Evolutionary conservation across 2,888 invertebrate genomes (phyloP).

Genomic region (Hylaea fasciaria): DNA sequence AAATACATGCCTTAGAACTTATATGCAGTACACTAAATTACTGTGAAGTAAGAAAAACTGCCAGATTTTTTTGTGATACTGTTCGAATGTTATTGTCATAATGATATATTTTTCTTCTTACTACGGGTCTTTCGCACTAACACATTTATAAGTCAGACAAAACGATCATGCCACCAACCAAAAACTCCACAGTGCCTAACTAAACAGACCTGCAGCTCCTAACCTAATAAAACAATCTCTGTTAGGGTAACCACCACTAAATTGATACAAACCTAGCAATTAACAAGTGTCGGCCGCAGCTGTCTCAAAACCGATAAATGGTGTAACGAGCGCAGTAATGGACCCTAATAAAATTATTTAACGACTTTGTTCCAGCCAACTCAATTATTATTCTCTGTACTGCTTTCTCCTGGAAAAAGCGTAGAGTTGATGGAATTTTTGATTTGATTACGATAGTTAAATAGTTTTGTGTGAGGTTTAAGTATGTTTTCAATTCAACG

Average conservation of each 20-base stretch:
- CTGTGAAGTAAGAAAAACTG: no score
- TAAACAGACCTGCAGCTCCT: neutral
- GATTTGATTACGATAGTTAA: slow-evolving; percentile 3
- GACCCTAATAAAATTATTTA: slow-evolving; percentile 40
- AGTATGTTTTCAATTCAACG: no score
- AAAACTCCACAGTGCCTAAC: neutral
- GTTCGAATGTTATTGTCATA: no score
- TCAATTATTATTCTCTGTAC: slow-evolving; percentile 29
- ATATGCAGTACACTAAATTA: no score
- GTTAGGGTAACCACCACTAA: slow-evolving; percentile 9
- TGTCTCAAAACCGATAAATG: slow-evolving; percentile 29
- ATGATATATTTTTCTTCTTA: no score
- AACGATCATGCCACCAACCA: no score
- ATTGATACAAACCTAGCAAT: slow-evolving; percentile 18
- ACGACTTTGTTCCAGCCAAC: slow-evolving; percentile 28
- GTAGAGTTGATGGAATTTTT: neutral
- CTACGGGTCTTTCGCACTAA: no score
- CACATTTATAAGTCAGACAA: no score
- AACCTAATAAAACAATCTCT: slow-evolving; percentile 1
- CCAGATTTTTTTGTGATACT: no score
- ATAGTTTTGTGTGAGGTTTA: neutral
- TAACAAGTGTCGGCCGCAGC: slow-evolving; percentile 21
- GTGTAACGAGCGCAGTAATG: slow-evolving; percentile 20
- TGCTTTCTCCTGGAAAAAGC: slow-evolving; percentile 10
- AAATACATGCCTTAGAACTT: no score